Evolutionary conservation across 2,888 invertebrate genomes (phyloP).

Genomic region (Protodeltote pygarga): DNA sequence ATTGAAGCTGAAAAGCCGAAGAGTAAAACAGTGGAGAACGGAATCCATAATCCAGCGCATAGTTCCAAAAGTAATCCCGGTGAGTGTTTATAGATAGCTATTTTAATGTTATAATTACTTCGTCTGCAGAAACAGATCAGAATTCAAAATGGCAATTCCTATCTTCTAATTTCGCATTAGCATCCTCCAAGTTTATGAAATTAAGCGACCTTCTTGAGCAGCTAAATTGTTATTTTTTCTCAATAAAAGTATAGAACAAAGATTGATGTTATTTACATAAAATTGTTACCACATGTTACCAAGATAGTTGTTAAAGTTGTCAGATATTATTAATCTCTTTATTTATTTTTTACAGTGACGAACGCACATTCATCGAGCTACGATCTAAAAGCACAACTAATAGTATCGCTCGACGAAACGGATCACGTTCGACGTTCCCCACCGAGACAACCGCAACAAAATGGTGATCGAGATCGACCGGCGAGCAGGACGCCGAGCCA

Average conservation of each 20-base stretch:
- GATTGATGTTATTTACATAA: too few species aligned
- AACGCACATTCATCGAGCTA: slow-evolving; percentile 59
- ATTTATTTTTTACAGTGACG: slow-evolving; percentile 42
- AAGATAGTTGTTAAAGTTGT: too few species aligned
- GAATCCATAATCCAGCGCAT: slow-evolving; percentile 61
- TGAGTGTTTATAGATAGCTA: slow-evolving; percentile 46
- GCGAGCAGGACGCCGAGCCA: slow-evolving; percentile 45
- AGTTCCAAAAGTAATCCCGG: slow-evolving; percentile 65
- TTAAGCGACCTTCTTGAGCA: too few species aligned
- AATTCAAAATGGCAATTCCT: too few species aligned
- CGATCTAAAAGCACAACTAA: slow-evolving; percentile 77
- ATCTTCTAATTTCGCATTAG: too few species aligned
- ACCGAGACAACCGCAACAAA: slow-evolving; percentile 53
- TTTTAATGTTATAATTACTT: not conserved
- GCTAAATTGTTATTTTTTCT: too few species aligned
- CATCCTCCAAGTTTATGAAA: too few species aligned
- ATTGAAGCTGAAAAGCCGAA: slow-evolving; percentile 68
- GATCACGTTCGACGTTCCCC: slow-evolving; percentile 64
- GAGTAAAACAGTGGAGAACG: slow-evolving; percentile 71
- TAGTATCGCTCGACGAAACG: slow-evolving; percentile 78
- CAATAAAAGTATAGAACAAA: too few species aligned
- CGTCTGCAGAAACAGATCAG: not conserved
- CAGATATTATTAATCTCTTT: not conserved
- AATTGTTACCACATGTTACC: too few species aligned
- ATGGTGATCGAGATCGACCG: slow-evolving; percentile 58